Evolutionary conservation across 92 coral and sea anemone genomes (phyloP).

Genomic region (Epizoanthus rinbou): DNA sequence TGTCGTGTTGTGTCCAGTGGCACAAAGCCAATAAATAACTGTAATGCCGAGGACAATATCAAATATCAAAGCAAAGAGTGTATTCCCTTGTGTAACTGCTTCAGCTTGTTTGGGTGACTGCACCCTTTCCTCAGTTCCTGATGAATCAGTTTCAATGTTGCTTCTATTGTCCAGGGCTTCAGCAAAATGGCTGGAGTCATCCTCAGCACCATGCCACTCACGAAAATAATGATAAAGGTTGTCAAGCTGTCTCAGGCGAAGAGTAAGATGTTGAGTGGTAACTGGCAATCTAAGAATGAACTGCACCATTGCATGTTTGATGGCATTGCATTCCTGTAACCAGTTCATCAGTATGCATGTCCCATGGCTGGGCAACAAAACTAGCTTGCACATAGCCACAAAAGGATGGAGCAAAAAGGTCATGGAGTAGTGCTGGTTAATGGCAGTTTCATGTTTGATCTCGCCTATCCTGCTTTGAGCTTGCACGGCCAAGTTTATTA

Average conservation of each 20-base stretch:
- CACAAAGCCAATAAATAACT: slow-evolving; percentile 56
- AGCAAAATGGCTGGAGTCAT: not conserved
- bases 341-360: not conserved
- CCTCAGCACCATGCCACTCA: not conserved
- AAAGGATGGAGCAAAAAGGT: not conserved
- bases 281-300: slow-evolving; percentile 5
- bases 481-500: not conserved
- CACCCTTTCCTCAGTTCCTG: not conserved
- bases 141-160: not conserved
- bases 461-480: not conserved
- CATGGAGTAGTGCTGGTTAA: not conserved
- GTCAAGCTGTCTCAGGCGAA: slow-evolving; percentile 26
- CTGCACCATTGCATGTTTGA: slow-evolving; percentile 16
- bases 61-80: slow-evolving; percentile 34
- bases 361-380: slow-evolving; percentile 15
- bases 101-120: not conserved
- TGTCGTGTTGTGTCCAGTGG: slow-evolving; percentile 38
- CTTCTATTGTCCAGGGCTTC: not conserved
- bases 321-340: slow-evolving; percentile 28
- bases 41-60: slow-evolving; percentile 77
- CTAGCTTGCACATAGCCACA: not conserved
- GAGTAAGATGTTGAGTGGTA: slow-evolving; percentile 4
- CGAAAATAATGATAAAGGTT: not conserved
- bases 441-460: not conserved
- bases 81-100: slow-evolving; percentile 14